Conservation (phyloP, 1,140 invertebrate genomes). For the Glossosoma conforme region DNA sequence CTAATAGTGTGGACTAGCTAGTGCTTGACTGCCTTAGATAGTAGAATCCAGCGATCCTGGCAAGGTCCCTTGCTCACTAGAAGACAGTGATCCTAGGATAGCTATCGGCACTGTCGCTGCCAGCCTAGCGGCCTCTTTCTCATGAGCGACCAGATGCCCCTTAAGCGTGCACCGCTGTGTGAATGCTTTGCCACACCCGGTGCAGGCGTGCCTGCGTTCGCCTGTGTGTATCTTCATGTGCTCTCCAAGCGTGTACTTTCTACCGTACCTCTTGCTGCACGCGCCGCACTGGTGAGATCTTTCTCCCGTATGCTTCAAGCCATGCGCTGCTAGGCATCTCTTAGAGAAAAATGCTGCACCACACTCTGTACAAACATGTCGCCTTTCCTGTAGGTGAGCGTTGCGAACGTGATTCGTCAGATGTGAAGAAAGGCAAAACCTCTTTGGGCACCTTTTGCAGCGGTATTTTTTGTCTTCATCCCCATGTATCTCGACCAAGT, state of each 20-base stretch:
- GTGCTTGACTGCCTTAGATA: too few species aligned
- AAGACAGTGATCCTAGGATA: too few species aligned
- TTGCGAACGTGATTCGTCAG: conserved; percentile 10
- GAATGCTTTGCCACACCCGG: conserved; percentile 10
- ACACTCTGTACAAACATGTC: conserved; percentile 8
- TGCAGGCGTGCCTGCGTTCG: conserved; percentile 12
- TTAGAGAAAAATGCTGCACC: conserved; percentile 14
- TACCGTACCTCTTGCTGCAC: neutral
- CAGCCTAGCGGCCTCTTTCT: neutral
- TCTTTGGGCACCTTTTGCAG: conserved; percentile 12
- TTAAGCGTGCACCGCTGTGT: conserved; percentile 45
- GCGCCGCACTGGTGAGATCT: neutral
- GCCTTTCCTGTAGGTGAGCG: conserved; percentile 16
- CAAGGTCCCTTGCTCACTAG: too few species aligned
- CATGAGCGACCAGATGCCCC: conserved; percentile 35
- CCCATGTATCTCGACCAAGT: neutral
- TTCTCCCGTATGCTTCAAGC: neutral
- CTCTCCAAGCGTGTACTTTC: neutral
- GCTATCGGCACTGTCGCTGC: neutral
- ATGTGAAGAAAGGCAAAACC: conserved; percentile 5
- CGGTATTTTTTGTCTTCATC: conserved; percentile 7
- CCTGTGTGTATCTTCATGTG: conserved; percentile 17
- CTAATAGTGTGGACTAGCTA: too few species aligned
- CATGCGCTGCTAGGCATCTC: conserved; percentile 7
- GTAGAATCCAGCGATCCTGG: too few species aligned